phyloP scores from a whole-genome alignment of 2,797 vertebrate genomes.

The Phoebastria nigripes region DNA sequence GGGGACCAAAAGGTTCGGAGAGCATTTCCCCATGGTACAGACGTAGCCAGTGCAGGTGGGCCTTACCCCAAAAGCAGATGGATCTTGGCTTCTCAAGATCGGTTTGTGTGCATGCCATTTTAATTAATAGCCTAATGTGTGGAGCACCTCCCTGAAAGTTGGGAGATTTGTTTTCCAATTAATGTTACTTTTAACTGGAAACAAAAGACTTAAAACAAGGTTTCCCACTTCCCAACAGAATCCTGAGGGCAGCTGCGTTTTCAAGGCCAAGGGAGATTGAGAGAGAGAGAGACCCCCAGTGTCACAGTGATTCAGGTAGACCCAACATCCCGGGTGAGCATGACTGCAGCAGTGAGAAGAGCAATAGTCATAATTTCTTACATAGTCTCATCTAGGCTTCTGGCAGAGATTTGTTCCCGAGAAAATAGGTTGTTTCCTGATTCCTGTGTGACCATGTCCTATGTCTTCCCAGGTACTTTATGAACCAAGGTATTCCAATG shows the following conservation, averaged over 20 bases:
- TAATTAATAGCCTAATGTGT: neutral
- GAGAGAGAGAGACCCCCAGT: neutral
- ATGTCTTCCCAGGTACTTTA: neutral
- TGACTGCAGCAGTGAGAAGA: neutral
- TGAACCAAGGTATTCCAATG: neutral
- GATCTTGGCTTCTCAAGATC: neutral
- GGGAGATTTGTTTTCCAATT: neutral
- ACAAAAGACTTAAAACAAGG: neutral
- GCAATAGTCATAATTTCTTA: neutral
- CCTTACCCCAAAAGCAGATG: neutral
- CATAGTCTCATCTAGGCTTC: neutral
- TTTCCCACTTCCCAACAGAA: neutral
- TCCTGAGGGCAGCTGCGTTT: rapidly evolving
- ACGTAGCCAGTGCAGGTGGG: neutral
- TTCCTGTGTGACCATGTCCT: neutral
- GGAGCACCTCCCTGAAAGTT: neutral
- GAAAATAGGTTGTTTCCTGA: neutral
- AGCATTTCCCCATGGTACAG: neutral
- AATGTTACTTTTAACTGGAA: neutral
- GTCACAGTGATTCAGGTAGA: neutral
- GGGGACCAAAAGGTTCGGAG: neutral
- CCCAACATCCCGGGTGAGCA: neutral
- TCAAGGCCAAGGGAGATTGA: neutral
- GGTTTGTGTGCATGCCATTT: neutral
- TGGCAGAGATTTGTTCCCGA: neutral